These are phyloP conservation scores for Calyptommatus sinebrachiatus DNA, from an alignment of 2,113 vertebrate genomes.

Conservation along the genomic window DNA sequence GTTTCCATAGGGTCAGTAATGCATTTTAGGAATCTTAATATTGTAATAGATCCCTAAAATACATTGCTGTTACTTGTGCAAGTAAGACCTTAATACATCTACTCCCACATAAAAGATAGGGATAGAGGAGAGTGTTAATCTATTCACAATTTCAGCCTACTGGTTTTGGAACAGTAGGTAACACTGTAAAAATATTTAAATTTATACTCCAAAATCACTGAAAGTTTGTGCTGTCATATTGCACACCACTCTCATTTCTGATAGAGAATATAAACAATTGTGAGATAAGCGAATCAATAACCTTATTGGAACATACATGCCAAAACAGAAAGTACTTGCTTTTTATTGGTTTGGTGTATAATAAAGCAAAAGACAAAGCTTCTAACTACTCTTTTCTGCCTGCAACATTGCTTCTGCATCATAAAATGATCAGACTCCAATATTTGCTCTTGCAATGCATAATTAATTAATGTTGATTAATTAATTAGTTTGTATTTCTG, in stretches of 20 bases:
- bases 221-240: not conserved
- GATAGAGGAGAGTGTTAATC: no score
- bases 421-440: not conserved
- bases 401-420: not conserved
- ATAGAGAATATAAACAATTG: not conserved
- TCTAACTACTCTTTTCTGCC: not conserved
- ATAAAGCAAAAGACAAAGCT: not conserved
- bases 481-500: no score
- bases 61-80: no score
- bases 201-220: not conserved
- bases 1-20: no score
- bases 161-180: no score
- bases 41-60: no score
- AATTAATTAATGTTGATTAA: not conserved
- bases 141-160: no score
- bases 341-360: not conserved
- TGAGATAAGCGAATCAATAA: not conserved
- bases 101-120: no score
- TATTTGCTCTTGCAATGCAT: not conserved
- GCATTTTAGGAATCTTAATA: no score
- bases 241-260: no score
- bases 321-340: not conserved
- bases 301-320: not conserved
- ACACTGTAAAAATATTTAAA: not conserved
- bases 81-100: no score